Percentiles rank a stretch among this genome's conserved stretches.
phyloP scores from a whole-genome alignment of 2,888 invertebrate species.

The Melieria picta region DNA sequence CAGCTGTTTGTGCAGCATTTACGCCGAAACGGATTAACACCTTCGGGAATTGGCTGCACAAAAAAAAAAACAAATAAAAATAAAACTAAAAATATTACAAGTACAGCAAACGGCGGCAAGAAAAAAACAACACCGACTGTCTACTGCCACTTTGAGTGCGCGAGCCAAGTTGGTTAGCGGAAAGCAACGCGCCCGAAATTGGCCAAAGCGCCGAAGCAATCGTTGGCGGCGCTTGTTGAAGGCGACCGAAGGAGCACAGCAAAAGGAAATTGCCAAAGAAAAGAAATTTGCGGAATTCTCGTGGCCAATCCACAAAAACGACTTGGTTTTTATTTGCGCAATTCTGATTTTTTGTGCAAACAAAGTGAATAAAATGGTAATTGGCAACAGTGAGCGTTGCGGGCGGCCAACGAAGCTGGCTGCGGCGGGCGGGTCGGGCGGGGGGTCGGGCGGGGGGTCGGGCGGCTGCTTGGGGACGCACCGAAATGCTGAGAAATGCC shows the following conservation, averaged over 20 bases:
- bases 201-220: not conserved
- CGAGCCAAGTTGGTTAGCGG: no score
- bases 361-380: conserved; percentile 32
- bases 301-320: conserved; percentile 20
- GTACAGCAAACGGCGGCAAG: not conserved
- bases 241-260: not conserved
- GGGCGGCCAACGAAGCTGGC: no score
- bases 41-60: conserved; percentile 36
- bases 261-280: not conserved
- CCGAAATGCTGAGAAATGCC: not conserved
- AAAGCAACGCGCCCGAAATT: not conserved
- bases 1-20: conserved; percentile 21
- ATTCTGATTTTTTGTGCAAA: conserved; percentile 33
- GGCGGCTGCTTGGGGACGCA: no score
- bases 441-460: no score
- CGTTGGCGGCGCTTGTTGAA: not conserved
- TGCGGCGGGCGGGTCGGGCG: no score
- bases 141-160: no score
- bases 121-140: not conserved
- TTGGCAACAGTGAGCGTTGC: conserved; percentile 27
- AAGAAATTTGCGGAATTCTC: conserved; percentile 20
- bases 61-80: conserved; percentile 7
- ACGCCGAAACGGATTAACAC: conserved; percentile 46
- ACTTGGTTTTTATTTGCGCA: conserved; percentile 21
- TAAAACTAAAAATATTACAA: not conserved